Base-by-base conservation (phyloP, 2,113 vertebrate genomes). In the Chiloscyllium plagiosum region DNA sequence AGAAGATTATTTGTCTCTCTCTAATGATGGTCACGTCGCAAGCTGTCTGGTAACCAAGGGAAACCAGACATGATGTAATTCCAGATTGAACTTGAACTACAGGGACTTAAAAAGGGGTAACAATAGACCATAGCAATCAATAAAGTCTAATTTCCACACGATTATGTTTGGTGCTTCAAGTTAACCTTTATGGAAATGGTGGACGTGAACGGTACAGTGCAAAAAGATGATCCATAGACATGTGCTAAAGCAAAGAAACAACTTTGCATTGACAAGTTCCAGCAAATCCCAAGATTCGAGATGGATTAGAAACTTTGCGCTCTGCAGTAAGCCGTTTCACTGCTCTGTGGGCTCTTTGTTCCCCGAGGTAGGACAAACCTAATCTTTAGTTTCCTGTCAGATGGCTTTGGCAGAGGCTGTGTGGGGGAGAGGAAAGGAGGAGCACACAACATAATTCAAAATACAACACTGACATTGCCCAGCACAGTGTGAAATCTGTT, bases 311-410 rank as follows among this genome's bases (percentile, higher is more conserved):
- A 97, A 97, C 97, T 98, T 97, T 97, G 97, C 96, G 20, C 97
- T 97, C 97, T 97, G 96, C 97, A 97, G 97, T 97, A 96, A 97
- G 97, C 97, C 96, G 96, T 97, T 97, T 97, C 97, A 97, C 97
- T 97, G 96, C 97, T 98, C 98, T 98, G 98, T 98, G 98, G 97
- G 96, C 96, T 98, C 98, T 99, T 99, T 99, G 98, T 99, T 99
- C 98, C 96, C 97, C 97, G 98, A 99, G 99, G 98, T 99, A 99
- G 98, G 98, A 99, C 99, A 99, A 99, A 99, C 98, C 98, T 99
- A 98, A 99, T 99, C 98, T 98, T 98, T 97, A 96, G 97, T 98
- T 99, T 99, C 99, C 98, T 99, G 98, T 99, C 98, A 98, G 98
- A 98, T 98, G 98, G 98, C 98, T 99, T 98, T 98, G 98, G 98